Evolutionary conservation across 1,140 invertebrate species (phyloP).

Genomic region (Trachymyrmex septentrionalis): DNA sequence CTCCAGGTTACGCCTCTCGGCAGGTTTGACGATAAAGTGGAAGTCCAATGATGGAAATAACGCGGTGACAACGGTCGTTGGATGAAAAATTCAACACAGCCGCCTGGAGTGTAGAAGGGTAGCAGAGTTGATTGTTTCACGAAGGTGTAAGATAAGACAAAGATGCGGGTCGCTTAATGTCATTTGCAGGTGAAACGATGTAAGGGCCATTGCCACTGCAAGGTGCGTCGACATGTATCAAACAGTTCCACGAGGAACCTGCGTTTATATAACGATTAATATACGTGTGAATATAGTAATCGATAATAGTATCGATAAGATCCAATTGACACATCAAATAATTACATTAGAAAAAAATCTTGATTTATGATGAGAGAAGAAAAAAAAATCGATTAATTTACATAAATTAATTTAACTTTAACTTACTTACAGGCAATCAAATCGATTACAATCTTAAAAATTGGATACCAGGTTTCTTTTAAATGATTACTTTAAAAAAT

Average conservation of each 20-base stretch:
- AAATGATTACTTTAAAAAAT: background rate
- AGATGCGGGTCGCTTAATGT: slow-evolving; percentile 65
- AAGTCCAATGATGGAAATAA: background rate
- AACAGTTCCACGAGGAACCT: slow-evolving; percentile 15
- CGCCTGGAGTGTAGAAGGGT: slow-evolving; percentile 24
- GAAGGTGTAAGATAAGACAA: slow-evolving; percentile 62
- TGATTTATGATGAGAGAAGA: background rate
- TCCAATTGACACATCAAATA: background rate
- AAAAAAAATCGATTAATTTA: background rate
- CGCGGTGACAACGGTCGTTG: slow-evolving; percentile 33
- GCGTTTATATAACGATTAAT: background rate
- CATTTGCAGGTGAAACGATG: slow-evolving; percentile 64
- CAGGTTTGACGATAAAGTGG: background rate
- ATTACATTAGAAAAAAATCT: background rate
- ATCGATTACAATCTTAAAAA: background rate
- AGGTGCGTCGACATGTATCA: slow-evolving; percentile 47
- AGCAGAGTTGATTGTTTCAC: slow-evolving; percentile 19
- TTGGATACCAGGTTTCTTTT: background rate
- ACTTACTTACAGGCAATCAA: background rate
- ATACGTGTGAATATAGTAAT: background rate
- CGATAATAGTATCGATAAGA: slow-evolving; percentile 12
- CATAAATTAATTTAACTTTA: background rate
- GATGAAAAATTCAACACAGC: slow-evolving; percentile 59
- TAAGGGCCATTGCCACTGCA: slow-evolving; percentile 45
- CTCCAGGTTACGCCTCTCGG: slow-evolving; percentile 16